Base-by-base conservation (phyloP, 2,797 vertebrate species). In the Schizopygopsis pylzovi region DNA sequence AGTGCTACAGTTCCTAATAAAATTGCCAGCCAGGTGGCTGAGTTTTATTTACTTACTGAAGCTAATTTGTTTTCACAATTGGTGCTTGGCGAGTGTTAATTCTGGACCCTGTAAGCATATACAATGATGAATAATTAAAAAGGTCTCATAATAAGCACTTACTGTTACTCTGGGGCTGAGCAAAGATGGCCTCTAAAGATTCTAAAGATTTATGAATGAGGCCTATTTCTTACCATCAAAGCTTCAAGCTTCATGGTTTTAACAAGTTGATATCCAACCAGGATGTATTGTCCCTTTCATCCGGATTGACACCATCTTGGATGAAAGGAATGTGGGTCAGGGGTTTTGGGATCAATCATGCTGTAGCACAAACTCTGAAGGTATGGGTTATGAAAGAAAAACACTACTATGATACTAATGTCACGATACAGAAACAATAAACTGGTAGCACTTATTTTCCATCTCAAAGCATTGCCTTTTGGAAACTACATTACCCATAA, bases 41-140 rank as follows among this genome's bases (percentile, higher is more conserved):
- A 6, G 39, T 79, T 79, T 79, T 79, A 63, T 79, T 79, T 79
- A 79, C 56, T 43, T 63, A 45, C n/a, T 63, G 25, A 79, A 79
- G 39, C n/a, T n/a, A 63, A 79, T 79, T 63, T 79, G 77, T 79
- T 79, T 45, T 63, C 0, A 3, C 56, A 63, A 63, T 28, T 79
- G 39, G n/a, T 6, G n/a, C 39, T 45, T 63, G 39, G 77, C 56
- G 22, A 63, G n/a, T 63, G 41, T 20, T 63, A 45, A 45, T 79
- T 63, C 3, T 79, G 77, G 56, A 63, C 15, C 39, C 39, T 79
- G 77, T 45, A 59, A 63, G 77, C 61, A 49, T 33, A 37, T 80
- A 49, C 49, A 80, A 37, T 49, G 1, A 49, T 49, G 18, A 63
- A 61, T 43, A 72, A 61, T 45, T 73, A 61, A 82, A 82, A 82